Evolutionary conservation across 30 jellyfish, hydroid and myxozoan species (phyloP), one percentile per base, ranked within the genome.

Genomic region (Chrysaora quinquecirrha): DNA sequence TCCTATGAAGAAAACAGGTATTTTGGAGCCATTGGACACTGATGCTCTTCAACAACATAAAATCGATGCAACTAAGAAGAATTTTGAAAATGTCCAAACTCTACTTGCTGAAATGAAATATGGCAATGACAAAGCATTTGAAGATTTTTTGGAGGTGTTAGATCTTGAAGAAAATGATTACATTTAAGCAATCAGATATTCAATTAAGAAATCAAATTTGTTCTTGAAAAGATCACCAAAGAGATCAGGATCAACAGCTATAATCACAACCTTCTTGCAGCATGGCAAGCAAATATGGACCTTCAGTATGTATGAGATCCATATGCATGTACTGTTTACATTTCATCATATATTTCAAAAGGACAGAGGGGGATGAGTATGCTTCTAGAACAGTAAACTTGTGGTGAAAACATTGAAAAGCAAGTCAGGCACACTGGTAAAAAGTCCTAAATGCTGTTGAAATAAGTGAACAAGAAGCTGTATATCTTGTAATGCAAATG

Each of bases 281-380:
- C 83, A 71, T 71, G 83, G 83, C 71, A 43, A 22, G 83, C 83
- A 18, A 71, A 30, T 29, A 71, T 71, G 83, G 83, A 71, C 34
- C 31, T 71, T 31, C 83, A 71, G 34, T 71, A 3, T 71, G 74
- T 71, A 6, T 4, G 29, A 4, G 83, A 71, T 43, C 83, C 83
- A 30, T 71, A 71, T 43, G 83, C 83, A 3, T 71, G 83, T 71
- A 76, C 83, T 30, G 83, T 71, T 2, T 71, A 71, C 74, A 71
- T 71, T 9, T 64, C 33, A 4, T 30, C 83, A 30, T 71, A 71
- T 35, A 71, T 71, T n/a, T 32, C 83, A 32, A 71, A 71, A 71
- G 83, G 83, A n/a, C 83, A 71, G 22, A 34, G 83, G 25, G 83
- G 83, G 16, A 71, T 71, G 83, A 35, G 83, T 43, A 71, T 9